Evolutionary conservation across 2,888 invertebrate genomes (phyloP).

Genomic region (Rhagonycha lutea): DNA sequence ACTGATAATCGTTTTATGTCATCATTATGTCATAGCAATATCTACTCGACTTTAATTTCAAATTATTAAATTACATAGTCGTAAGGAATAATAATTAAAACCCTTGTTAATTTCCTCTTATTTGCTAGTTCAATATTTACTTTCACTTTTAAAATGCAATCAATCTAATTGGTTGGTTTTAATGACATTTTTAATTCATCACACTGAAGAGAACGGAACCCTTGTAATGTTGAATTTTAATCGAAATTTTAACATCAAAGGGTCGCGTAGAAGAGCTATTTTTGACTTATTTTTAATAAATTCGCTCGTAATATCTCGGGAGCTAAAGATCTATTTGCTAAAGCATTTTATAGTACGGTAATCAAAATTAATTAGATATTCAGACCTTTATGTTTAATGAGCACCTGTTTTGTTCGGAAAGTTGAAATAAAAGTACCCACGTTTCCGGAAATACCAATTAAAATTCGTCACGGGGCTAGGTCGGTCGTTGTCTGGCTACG

Average conservation of each 20-base stretch:
- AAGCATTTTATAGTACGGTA: background rate
- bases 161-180: background rate
- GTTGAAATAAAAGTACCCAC: background rate
- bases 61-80: background rate
- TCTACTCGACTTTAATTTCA: background rate
- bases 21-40: background rate
- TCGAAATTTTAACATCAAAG: background rate
- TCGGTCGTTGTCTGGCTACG: background rate
- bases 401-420: background rate
- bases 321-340: background rate
- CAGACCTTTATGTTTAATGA: background rate
- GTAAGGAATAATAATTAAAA: background rate
- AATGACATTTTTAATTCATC: background rate
- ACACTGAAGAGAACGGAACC: background rate
- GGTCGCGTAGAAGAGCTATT: background rate
- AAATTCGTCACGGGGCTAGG: conserved; percentile 1
- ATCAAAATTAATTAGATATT: background rate
- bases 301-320: background rate
- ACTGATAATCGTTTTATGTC: background rate
- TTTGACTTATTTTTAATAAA: no score
- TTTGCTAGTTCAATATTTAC: background rate
- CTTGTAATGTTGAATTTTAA: background rate
- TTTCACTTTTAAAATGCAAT: background rate
- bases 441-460: conserved; percentile 1
- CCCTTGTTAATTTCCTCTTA: background rate